Percentiles rank a stretch among this genome's conserved stretches.
These are phyloP conservation scores for Halcyon senegalensis DNA, from an alignment of 2,113 vertebrate species.

Conservation along the genomic window DNA sequence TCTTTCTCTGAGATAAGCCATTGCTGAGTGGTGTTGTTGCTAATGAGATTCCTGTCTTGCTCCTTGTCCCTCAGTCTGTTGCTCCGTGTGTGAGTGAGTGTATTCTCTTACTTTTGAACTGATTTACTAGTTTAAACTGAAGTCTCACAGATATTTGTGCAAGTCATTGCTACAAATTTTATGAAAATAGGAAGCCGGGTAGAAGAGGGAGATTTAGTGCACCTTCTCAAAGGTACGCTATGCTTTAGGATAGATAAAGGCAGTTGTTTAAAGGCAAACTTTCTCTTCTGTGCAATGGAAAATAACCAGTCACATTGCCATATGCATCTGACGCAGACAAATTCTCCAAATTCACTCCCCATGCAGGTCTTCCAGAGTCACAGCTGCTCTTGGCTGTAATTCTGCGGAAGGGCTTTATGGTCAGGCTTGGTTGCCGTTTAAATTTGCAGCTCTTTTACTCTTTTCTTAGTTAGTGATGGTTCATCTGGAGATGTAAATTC, in stretches of 20 bases:
- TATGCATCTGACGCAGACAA: not conserved
- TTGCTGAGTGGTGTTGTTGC: not conserved
- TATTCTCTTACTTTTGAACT: not conserved
- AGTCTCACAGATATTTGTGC: not conserved
- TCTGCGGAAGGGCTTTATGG: too few species aligned
- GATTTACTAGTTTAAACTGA: not conserved
- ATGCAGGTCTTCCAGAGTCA: not conserved
- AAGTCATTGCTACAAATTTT: not conserved
- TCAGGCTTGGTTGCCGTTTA: too few species aligned
- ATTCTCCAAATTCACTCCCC: not conserved
- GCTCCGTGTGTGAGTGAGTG: rapidly evolving
- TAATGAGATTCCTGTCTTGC: not conserved
- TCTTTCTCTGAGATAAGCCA: not conserved
- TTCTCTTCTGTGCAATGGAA: not conserved
- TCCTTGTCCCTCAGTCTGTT: not conserved
- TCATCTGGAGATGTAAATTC: too few species aligned
- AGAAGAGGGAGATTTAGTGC: not conserved
- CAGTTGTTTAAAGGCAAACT: not conserved
- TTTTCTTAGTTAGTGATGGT: too few species aligned
- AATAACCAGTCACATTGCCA: not conserved
- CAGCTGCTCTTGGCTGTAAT: not conserved
- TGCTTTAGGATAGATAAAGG: not conserved
- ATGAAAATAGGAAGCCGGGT: not conserved
- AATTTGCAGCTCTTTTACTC: too few species aligned
- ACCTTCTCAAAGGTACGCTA: rapidly evolving